A percentile compares a stretch with the other conserved stretches of the same genome.
These are phyloP conservation scores for Drosophila neotestacea DNA, from an alignment of 2,888 invertebrate genomes.

Conservation along the genomic window DNA sequence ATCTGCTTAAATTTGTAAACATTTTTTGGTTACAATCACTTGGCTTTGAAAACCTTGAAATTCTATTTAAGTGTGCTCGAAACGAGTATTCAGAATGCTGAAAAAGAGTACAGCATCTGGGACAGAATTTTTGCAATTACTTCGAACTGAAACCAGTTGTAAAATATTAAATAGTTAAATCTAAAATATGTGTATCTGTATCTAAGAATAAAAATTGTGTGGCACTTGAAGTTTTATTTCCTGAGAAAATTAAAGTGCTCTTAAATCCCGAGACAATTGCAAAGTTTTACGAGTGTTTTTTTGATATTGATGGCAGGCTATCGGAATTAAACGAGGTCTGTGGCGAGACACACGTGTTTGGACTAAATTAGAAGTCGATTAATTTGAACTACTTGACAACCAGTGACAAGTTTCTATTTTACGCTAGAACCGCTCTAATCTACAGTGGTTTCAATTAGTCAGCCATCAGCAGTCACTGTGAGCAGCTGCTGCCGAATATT, in stretches of 20 bases:
- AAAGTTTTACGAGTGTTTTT: constrained; percentile 34
- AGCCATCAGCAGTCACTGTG: constrained; percentile 3
- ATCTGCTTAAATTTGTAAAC: background rate
- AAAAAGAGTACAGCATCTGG: constrained; percentile 13
- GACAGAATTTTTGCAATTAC: constrained; percentile 29
- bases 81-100: constrained; percentile 3
- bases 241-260: constrained; percentile 4
- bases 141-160: constrained; percentile 55
- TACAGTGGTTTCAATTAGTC: constrained; percentile 26
- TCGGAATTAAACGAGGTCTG: constrained; percentile 1
- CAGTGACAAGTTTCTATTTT: constrained; percentile 6
- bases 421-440: constrained; percentile 14
- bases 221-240: constrained; percentile 8
- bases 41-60: constrained; percentile 43
- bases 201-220: constrained; percentile 2
- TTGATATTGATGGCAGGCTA: constrained; percentile 27
- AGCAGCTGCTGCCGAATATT: constrained; percentile 27
- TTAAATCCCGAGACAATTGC: constrained; percentile 12
- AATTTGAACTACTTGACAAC: constrained; percentile 49
- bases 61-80: constrained; percentile 11
- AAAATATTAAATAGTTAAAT: constrained; percentile 22
- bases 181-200: constrained; percentile 1
- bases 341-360: constrained; percentile 50
- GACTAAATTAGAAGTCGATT: constrained; percentile 42
- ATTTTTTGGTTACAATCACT: constrained; percentile 14